These are phyloP conservation scores for Antechinus stuartii DNA, from an alignment of 2,113 vertebrate species.

Conservation along the genomic window DNA sequence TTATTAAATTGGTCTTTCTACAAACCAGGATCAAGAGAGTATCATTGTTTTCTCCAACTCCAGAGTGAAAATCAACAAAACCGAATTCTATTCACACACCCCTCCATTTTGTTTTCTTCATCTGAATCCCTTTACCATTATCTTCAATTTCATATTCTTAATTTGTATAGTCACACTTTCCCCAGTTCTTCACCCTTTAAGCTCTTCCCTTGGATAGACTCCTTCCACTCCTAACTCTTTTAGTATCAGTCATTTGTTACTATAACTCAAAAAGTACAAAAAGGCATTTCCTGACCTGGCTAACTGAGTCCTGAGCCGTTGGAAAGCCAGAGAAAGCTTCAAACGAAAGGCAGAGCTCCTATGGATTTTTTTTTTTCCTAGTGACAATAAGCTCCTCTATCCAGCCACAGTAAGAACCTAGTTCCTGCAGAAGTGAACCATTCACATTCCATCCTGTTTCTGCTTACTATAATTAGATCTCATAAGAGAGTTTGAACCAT, in stretches of 20 bases:
- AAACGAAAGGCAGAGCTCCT: neutral
- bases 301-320: slow-evolving; percentile 4
- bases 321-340: neutral
- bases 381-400: slow-evolving; percentile 74
- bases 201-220: neutral
- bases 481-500: slow-evolving; percentile 60
- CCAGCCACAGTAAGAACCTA: slow-evolving; percentile 1
- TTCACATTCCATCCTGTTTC: slow-evolving; percentile 80
- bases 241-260: neutral
- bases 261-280: neutral
- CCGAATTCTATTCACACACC: neutral
- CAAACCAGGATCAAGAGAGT: slow-evolving; percentile 45
- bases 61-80: neutral
- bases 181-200: neutral
- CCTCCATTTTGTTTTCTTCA: neutral
- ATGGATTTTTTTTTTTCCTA: neutral
- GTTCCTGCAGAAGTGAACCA: slow-evolving; percentile 77
- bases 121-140: neutral
- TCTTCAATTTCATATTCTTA: neutral
- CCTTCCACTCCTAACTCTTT: neutral
- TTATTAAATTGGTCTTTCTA: slow-evolving; percentile 77
- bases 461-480: slow-evolving; percentile 87
- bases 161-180: neutral
- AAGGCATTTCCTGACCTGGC: neutral
- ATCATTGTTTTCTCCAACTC: slow-evolving; percentile 30